These are phyloP conservation scores for Scomberomorus guttatus DNA, from an alignment of 2,797 vertebrate species.

Conservation along the genomic window DNA sequence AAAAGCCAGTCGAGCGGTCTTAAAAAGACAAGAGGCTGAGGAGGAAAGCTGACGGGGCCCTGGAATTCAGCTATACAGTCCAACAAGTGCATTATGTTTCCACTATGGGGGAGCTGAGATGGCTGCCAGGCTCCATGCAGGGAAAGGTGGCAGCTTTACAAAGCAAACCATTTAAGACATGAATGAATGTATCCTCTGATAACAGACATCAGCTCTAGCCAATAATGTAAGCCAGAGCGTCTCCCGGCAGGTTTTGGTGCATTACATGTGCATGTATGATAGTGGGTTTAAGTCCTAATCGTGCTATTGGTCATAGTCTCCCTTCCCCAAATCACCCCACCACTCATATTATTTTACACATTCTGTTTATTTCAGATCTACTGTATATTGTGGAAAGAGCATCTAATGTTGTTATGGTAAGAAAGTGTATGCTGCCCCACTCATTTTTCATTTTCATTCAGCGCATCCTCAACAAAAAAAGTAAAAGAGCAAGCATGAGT, in stretches of 20 bases:
- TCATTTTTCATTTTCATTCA: constrained; percentile 16
- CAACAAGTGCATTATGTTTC: constrained; percentile 62
- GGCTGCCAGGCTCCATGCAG: constrained; percentile 44
- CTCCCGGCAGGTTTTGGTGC: constrained; percentile 18
- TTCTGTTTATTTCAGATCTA: neutral
- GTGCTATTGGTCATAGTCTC: neutral
- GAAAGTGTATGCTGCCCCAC: neutral
- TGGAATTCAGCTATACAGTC: constrained; percentile 29
- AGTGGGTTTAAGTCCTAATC: constrained; percentile 8
- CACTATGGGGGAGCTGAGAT: constrained; percentile 44
- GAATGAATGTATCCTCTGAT: constrained; percentile 34
- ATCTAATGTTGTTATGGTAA: constrained; percentile 7
- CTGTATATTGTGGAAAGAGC: neutral
- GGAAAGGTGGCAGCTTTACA: constrained; percentile 49
- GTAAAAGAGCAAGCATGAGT: neutral
- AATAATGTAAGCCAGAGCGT: constrained; percentile 4
- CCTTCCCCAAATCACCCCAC: neutral
- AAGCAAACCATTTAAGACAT: constrained; percentile 39
- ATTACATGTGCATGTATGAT: neutral
- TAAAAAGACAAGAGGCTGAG: constrained; percentile 44
- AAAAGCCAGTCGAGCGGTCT: constrained; percentile 21
- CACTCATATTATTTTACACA: neutral
- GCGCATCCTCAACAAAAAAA: neutral
- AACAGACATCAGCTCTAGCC: constrained; percentile 17
- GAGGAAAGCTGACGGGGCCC: constrained; percentile 29